phyloP scores from a whole-genome alignment of 2,797 vertebrate species.

The Urosaurus nigricauda region DNA sequence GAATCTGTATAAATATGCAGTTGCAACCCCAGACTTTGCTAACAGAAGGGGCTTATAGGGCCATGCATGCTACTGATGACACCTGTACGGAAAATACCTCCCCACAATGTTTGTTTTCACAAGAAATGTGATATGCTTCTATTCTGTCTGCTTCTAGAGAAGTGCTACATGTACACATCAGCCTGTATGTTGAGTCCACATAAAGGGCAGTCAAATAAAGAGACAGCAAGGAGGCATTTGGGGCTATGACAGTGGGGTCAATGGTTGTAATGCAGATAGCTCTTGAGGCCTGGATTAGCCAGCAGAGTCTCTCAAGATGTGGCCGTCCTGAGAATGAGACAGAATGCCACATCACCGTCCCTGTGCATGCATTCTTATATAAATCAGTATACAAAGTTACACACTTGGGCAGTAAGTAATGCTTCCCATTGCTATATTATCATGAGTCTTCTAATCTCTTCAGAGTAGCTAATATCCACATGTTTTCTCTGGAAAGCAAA shows the following conservation, averaged over 20 bases:
- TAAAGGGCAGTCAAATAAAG: not conserved
- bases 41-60: no score
- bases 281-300: not conserved
- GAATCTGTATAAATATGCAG: no score
- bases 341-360: not conserved
- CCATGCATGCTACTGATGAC: no score
- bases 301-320: not conserved
- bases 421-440: not conserved
- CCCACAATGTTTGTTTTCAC: no score
- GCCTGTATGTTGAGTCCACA: not conserved
- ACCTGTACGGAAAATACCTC: no score
- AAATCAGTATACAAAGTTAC: not conserved
- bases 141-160: not conserved
- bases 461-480: not conserved
- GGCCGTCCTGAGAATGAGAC: not conserved
- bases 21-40: no score
- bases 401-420: not conserved
- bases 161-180: no score
- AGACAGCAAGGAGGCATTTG: not conserved
- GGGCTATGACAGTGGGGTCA: not conserved
- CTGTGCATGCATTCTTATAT: not conserved
- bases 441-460: not conserved
- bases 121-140: not conserved
- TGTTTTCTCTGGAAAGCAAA: conserved; percentile 15
- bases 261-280: not conserved